Evolutionary conservation across 2,797 vertebrate species (phyloP).

Genomic region (Sebastolobus alascanus): DNA sequence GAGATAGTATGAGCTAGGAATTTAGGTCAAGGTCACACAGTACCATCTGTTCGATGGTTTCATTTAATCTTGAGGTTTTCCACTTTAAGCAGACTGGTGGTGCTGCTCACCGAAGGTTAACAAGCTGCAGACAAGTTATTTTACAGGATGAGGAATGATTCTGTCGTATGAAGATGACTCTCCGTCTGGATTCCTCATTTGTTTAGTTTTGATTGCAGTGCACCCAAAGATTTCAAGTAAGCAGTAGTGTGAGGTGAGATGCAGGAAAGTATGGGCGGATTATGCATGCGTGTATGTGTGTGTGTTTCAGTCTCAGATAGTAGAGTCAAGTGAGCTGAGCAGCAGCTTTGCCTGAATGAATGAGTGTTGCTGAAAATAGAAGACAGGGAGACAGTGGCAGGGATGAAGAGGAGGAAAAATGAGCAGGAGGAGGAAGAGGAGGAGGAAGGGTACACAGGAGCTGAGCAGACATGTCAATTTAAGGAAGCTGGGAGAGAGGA

Average conservation of each 20-base stretch:
- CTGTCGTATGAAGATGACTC: background rate
- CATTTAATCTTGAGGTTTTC: conserved; percentile 65
- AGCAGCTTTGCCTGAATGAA: conserved; percentile 66
- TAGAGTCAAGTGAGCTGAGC: conserved; percentile 19
- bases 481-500: conserved; percentile 15
- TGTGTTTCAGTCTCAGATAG: conserved; percentile 26
- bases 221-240: conserved; percentile 15
- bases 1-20: conserved; percentile 63
- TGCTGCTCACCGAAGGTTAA: conserved; percentile 41
- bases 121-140: conserved; percentile 7
- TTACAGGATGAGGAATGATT: conserved; percentile 8
- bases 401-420: conserved; percentile 43
- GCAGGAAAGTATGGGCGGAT: background rate
- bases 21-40: conserved; percentile 72
- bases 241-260: conserved; percentile 3
- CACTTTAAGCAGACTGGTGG: conserved; percentile 46
- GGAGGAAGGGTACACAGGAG: conserved; percentile 9
- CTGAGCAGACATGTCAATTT: conserved; percentile 44
- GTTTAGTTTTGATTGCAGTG: background rate
- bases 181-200: background rate
- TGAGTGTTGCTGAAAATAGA: conserved; percentile 81
- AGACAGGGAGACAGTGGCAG: conserved; percentile 29
- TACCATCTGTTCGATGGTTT: conserved; percentile 73
- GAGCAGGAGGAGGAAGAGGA: conserved; percentile 5
- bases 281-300: background rate